These are phyloP conservation scores for Vireo griseus DNA, from an alignment of 2,797 vertebrate genomes.

Conservation along the genomic window DNA sequence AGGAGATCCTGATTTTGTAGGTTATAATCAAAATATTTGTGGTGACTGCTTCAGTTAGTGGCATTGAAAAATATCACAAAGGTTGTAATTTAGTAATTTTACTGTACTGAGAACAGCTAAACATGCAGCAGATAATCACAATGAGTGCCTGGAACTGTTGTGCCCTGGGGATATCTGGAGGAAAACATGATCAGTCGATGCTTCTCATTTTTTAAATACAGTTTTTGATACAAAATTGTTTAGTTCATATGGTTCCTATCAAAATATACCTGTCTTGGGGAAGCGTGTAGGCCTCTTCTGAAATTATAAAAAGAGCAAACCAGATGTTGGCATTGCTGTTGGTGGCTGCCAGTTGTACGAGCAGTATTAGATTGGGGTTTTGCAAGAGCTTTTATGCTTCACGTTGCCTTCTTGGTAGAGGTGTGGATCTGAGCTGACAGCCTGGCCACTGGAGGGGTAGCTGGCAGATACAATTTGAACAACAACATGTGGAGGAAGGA, in stretches of 20 bases:
- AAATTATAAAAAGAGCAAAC: neutral
- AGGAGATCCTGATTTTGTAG: neutral
- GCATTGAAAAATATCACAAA: neutral
- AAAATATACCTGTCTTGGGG: neutral
- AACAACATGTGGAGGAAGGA: neutral
- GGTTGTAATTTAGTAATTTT: constrained; percentile 7
- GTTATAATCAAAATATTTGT: constrained; percentile 39
- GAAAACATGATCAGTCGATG: neutral
- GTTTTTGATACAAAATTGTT: neutral
- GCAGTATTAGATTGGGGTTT: neutral
- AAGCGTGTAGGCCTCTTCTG: neutral
- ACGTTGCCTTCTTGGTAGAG: neutral
- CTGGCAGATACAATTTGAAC: neutral
- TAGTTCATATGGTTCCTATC: neutral
- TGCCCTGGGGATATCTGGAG: neutral
- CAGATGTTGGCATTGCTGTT: neutral
- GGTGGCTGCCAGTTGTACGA: neutral
- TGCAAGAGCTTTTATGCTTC: neutral
- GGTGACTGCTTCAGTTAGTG: neutral
- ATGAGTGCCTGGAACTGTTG: neutral
- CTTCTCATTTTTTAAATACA: neutral
- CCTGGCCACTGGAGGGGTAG: neutral
- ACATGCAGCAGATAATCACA: neutral
- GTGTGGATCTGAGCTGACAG: neutral
- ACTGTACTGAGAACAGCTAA: neutral